Base-by-base conservation (phyloP, 2,113 vertebrate genomes). In the Polypterus bichir region DNA sequence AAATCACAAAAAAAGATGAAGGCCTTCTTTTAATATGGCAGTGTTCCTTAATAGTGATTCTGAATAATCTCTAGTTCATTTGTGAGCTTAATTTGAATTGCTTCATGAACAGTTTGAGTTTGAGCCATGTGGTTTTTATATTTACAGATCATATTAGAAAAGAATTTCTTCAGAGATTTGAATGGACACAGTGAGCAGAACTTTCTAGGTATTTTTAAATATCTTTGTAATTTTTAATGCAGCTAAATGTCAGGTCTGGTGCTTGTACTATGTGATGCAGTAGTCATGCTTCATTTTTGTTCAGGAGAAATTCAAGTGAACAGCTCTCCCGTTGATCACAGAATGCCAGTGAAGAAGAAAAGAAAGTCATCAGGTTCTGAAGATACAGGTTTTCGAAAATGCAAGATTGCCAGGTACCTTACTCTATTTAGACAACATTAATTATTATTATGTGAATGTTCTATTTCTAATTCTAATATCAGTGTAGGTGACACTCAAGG, bases 271-370 rank as follows among this genome's bases (percentile, higher is more conserved):
- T 54, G 61, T 62, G 61, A 51, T 54, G 51, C 51, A 54, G 61
- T 62, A 54, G 51, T 62, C 51, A 54, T 27, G 27, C 27, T 27
- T 27, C 27, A 27, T 27, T 27, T 27, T 27, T 27, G 27, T 54
- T 46, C 9, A 9, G 46, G 7, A 6, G 60, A 27, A 27, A 27
- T 27, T 69, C 71, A 72, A 72, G 55, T 70, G 75, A 65, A 68
- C 63, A 78, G 71, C 61, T 67, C 72, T 61, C 61, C 59, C 56
- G 67, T 71, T 73, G 73, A 66, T 64, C 70, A 71, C 64, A 81
- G 80, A 70, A 95, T 95, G 93, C 92, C 92, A 64, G 89, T 93
- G 67, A 95, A 95, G 79, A 94, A 91, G 81, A 97, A 97, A 73
- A 93, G 91, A 81, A 94, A 92, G 86, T 81, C 89, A 11, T 76